phyloP scores from a whole-genome alignment of 35 echinoderm and acorn worm species.

The Acanthaster planci region DNA sequence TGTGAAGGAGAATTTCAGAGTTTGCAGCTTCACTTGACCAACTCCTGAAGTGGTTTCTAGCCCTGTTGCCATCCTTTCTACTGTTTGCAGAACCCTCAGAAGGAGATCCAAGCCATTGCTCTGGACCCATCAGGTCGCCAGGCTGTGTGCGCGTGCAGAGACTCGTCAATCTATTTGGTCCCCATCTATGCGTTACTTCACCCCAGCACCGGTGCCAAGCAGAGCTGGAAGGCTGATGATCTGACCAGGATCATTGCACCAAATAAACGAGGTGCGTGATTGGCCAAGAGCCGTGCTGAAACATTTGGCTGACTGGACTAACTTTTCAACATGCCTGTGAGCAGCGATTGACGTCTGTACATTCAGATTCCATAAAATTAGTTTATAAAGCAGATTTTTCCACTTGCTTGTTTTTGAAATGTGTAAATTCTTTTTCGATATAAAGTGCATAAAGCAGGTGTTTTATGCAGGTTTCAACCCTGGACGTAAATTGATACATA shows the following conservation, averaged over 20 bases:
- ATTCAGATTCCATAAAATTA: no score
- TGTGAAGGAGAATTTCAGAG: not conserved
- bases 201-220: not conserved
- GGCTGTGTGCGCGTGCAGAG: conserved; percentile 55
- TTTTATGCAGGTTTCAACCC: no score
- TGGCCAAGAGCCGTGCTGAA: not conserved
- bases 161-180: conserved; percentile 45
- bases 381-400: no score
- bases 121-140: conserved; percentile 43
- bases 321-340: no score
- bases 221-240: conserved; percentile 57
- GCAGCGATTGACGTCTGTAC: no score
- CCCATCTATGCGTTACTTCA: conserved; percentile 41
- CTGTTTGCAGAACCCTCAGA: conserved; percentile 49
- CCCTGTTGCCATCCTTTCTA: not conserved
- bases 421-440: no score
- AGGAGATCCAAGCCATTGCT: conserved; percentile 47
- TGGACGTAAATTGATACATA: no score
- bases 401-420: no score
- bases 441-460: no score
- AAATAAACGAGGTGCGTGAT: conserved; percentile 30
- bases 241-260: conserved; percentile 47
- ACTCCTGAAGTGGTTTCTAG: not conserved
- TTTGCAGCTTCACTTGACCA: not conserved
- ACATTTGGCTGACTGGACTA: no score